These are phyloP conservation scores for Macrotrachela quadricornifera DNA, from an alignment of 1,140 invertebrate species.

Conservation along the genomic window DNA sequence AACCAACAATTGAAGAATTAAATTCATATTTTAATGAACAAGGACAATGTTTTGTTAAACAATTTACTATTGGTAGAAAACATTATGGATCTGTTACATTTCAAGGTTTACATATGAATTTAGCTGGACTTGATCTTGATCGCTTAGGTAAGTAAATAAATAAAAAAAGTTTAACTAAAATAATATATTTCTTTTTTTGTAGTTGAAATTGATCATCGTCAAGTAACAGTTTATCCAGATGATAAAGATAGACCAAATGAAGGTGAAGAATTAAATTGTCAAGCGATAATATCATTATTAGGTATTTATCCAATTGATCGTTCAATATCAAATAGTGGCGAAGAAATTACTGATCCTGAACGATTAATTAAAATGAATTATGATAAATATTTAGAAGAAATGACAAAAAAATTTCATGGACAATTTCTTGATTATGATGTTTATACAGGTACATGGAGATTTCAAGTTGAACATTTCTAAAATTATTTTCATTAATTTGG, in stretches of 20 bases:
- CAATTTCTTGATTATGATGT: constrained; percentile 79
- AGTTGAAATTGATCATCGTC: constrained; percentile 41
- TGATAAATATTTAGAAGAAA: constrained; percentile 55
- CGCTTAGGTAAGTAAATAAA: constrained; percentile 42
- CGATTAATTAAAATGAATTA: constrained; percentile 60
- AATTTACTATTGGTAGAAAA: constrained; percentile 64
- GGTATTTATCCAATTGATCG: constrained; percentile 68
- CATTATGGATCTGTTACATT: constrained; percentile 81
- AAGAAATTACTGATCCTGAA: constrained; percentile 34
- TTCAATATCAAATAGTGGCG: too few relatives aligned
- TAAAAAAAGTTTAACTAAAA: too few relatives aligned
- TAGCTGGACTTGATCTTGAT: constrained; percentile 67
- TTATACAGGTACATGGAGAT: constrained; percentile 78
- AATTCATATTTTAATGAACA: constrained; percentile 39
- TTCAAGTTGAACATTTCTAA: constrained; percentile 36
- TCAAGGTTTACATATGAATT: constrained; percentile 46
- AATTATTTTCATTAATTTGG: too few relatives aligned
- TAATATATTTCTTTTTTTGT: constrained; percentile 6
- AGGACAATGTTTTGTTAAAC: constrained; percentile 53
- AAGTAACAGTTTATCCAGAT: constrained; percentile 43
- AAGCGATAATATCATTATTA: constrained; percentile 69
- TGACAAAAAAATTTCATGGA: constrained; percentile 60
- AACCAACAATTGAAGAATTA: constrained; percentile 54
- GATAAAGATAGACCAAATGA: constrained; percentile 49
- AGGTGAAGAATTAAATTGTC: constrained; percentile 65